These are phyloP conservation scores for Anguilla rostrata DNA, from an alignment of 2,113 vertebrate species.

Conservation along the genomic window DNA sequence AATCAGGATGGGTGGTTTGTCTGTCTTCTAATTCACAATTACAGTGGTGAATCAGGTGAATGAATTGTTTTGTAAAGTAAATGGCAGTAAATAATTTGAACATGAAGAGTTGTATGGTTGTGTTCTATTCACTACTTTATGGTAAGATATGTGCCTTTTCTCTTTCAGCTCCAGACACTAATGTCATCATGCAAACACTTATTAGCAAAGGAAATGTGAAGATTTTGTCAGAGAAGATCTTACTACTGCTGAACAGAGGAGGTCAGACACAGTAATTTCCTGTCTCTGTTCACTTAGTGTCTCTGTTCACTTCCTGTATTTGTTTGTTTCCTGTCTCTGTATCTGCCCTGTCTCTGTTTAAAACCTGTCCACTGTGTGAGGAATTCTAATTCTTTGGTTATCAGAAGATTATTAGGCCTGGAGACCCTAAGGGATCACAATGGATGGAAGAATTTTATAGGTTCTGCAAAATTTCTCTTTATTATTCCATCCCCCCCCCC, in stretches of 20 bases:
- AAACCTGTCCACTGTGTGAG: background rate
- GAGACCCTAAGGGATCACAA: too few relatives aligned
- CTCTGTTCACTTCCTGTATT: conserved; percentile 22
- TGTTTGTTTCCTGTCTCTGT: background rate
- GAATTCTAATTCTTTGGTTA: background rate
- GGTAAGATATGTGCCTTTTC: background rate
- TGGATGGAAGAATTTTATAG: too few relatives aligned
- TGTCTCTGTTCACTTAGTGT: background rate
- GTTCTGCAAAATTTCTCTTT: too few relatives aligned
- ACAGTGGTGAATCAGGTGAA: too few relatives aligned
- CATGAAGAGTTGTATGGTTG: too few relatives aligned
- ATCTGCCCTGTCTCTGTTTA: background rate
- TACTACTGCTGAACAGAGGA: conserved; percentile 90
- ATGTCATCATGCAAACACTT: conserved; percentile 88
- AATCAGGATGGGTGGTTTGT: too few relatives aligned
- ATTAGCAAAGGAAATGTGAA: conserved; percentile 86
- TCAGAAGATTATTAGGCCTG: background rate
- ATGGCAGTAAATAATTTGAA: too few relatives aligned
- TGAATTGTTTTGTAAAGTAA: too few relatives aligned
- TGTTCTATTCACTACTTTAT: too few relatives aligned
- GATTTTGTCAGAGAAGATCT: conserved; percentile 89
- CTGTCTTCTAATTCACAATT: too few relatives aligned
- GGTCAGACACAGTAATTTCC: conserved; percentile 65
- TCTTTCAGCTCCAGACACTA: conserved; percentile 81
- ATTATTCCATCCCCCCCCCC: background rate